Evolutionary conservation across 2,797 vertebrate species (phyloP), one percentile per base, ranked within the genome.

Genomic region (Lacerta viridis): DNA sequence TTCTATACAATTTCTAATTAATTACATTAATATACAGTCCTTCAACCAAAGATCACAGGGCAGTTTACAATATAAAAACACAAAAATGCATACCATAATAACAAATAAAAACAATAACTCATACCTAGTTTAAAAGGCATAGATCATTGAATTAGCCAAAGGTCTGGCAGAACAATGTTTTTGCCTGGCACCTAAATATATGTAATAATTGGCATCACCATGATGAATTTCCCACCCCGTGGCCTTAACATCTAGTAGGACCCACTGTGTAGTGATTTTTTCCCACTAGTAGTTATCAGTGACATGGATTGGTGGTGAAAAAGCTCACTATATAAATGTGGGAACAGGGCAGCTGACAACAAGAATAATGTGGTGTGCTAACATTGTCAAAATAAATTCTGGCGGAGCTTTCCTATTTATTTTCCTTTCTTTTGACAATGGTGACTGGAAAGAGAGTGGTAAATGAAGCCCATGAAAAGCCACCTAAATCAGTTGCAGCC

Each of bases 401-500:
- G 68, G 27, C 11, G 15, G 10, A 59, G 33, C 74, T 59, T 75
- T 59, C 83, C 33, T 59, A 50, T 74, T 55, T 72, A 72, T 23
- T 72, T 74, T 75, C 59, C 9, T 84, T 50, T 59, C 50, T 25
- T 27, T 74, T 75, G 46, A 39, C 20, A 84, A 59, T 55, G 39
- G 68, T 61, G 33, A 27, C n/a, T 84, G 69, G 6, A 33, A 75
- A 39, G 83, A 74, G 33, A 59, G 23, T 84, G 71, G 61, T 84
- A 74, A 55, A 74, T 74, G 46, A 36, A 33, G 20, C 20, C 23
- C 69, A 59, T 75, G 46, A 84, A 84, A 59, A 84, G 46, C 83
- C 71, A 84, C 69, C 69, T 64, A 43, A 77, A 66, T 78, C 59
- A 85, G 20, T 46, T 64, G 39, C 27, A 66, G 59, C 29, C n/a